Base-by-base conservation (phyloP, 1,140 invertebrate genomes). In the Lamellibrachia luymesi region DNA sequence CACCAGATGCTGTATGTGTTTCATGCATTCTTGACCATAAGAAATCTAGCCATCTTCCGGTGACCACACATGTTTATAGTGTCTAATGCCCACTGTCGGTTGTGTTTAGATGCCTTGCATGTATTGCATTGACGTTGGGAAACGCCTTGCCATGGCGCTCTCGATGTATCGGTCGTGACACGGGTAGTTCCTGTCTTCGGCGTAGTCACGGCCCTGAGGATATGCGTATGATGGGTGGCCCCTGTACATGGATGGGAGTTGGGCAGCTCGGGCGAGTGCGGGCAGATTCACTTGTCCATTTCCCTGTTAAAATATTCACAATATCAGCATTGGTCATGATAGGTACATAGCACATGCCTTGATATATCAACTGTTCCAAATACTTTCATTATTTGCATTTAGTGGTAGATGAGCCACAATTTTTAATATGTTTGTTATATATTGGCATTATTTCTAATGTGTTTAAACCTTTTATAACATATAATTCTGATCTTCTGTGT, bases 151-250 rank as follows among this genome's bases (percentile, higher is more conserved):
- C 64, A 80, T 80, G 64, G 64, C 5, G 64, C 64, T 80, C 17
- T 80, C 64, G 17, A 80, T 80, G 64, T 80, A 80, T 80, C 64
- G 64, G 49, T 51, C 93, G 91, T 90, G 94, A 0, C 95, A 95
- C 22, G 96, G 95, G 93, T 96, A 96, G n/a, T 94, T 94, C 13
- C 95, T 93, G 50, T 95, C 94, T 38, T 96, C 94, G 49, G 94
- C 94, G 92, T 96, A 96, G 51, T 94, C 94, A 56, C 94, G 95
- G 95, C 96, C 17, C 93, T 56, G 56, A 27, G 95, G 95, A 93
- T 96, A 96, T 27, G 95, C 95, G 94, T 96, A 96, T 0, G 95
- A 96, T 90, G 96, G 96, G 91, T 96, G 96, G 13, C 95, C 95
- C 1, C 95, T 95, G 94, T 96, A 96, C n/a, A 96, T 94, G 7